Evolutionary conservation across 2,113 vertebrate species (phyloP), one percentile per base, ranked within the genome.

Genomic region (Leptobrachium leishanense): DNA sequence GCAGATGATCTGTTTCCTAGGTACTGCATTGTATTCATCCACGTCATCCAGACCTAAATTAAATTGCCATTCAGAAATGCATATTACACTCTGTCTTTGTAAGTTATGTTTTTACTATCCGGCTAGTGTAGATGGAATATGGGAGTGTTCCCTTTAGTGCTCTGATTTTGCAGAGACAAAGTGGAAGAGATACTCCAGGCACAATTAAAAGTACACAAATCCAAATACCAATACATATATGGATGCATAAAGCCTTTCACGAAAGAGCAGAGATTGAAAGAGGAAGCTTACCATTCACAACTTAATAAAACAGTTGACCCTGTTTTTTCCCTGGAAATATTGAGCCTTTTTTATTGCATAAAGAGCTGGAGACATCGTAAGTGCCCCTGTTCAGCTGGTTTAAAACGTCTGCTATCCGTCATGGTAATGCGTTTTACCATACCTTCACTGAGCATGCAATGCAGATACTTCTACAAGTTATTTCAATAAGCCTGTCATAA

Each of bases 221-320:
- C 53, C 72, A 59, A 81, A 81, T 81, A 74, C 78, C 78, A 67
- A 74, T 81, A 68, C 78, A 67, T 81, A 81, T 81, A 81, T 68
- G 78, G 78, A 68, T 68, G 43, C 72, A 74, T 65, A 74, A 74
- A 81, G 78, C 6, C 53, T 46, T 81, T 42, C 78, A 74, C 53
- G 41, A 53, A 9, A 13, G n/a, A 62, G 64, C 78, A 74, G 72
- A 73, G 72, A 81, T 74, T 81, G 65, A 74, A 74, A 50, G 42
- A 40, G 77, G 71, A 68, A 74, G 50, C 71, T 59, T 81, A 68
- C 71, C 72, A 74, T 81, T 81, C 72, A 74, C n/a, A 74, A 68
- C 65, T 68, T 74, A 3, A 81, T 74, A 74, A 31, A 81, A 81
- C 78, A 81, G 43, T 74, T 81, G 42, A 31, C 42, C 53, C 6